Percentiles rank a stretch among this genome's conserved stretches.
Evolutionary conservation across 2,113 vertebrate genomes (phyloP).

Genomic region (Lepus timidus): DNA sequence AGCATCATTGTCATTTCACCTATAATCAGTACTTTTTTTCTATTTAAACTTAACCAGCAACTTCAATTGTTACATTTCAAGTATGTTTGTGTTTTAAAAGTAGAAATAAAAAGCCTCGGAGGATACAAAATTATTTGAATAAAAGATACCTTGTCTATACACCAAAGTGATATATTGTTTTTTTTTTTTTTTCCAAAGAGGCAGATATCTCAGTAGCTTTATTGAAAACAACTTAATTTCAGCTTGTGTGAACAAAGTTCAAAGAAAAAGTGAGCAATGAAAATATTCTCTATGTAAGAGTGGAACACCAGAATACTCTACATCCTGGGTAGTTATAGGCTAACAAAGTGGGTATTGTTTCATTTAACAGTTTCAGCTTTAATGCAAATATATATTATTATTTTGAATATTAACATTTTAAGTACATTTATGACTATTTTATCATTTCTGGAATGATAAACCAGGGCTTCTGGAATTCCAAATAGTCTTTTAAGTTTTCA

Average conservation of each 20-base stretch:
- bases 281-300: constrained; percentile 68
- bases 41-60: background rate
- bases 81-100: background rate
- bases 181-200: constrained; percentile 68
- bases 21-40: background rate
- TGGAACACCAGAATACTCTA: constrained; percentile 69
- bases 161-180: background rate
- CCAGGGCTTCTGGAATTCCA: constrained; percentile 2
- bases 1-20: background rate
- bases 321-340: background rate
- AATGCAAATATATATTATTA: constrained; percentile 75
- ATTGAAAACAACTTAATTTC: constrained; percentile 70
- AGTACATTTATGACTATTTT: constrained; percentile 50
- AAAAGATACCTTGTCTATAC: background rate
- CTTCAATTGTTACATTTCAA: background rate
- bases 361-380: constrained; percentile 69
- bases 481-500: constrained; percentile 69
- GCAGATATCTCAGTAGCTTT: constrained; percentile 76
- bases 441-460: constrained; percentile 3
- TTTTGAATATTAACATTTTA: constrained; percentile 27
- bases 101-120: background rate
- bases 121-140: background rate
- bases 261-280: constrained; percentile 69
- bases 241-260: constrained; percentile 60
- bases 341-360: constrained; percentile 53